Conservation (phyloP, 2,113 vertebrate genomes). For the Cromileptes altivelis region DNA sequence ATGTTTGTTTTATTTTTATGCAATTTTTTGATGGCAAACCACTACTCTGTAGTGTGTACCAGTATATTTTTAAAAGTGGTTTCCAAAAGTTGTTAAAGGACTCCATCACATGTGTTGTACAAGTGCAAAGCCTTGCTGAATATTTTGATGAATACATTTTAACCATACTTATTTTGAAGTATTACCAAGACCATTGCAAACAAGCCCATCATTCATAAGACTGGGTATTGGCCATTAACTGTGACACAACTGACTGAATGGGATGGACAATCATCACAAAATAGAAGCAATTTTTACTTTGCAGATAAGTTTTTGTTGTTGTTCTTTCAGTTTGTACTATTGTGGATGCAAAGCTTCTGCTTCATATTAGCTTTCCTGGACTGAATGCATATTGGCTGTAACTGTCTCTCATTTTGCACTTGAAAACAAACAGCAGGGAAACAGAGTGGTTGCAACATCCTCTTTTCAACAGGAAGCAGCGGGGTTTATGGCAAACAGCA, state of each 20-base stretch:
- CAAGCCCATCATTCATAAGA: too few species aligned
- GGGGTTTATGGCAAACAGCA: constrained; percentile 10
- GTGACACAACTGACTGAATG: too few species aligned
- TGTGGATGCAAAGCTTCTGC: background rate
- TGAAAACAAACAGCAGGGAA: constrained; percentile 31
- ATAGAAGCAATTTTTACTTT: too few species aligned
- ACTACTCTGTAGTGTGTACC: background rate
- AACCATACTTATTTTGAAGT: too few species aligned
- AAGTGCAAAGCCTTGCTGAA: background rate
- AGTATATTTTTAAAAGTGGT: too few species aligned
- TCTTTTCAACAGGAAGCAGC: constrained; percentile 19
- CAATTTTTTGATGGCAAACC: background rate
- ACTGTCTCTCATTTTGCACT: background rate
- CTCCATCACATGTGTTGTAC: background rate
- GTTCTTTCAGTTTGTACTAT: background rate
- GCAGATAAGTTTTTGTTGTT: too few species aligned
- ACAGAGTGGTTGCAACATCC: background rate
- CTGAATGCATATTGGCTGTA: constrained; percentile 1
- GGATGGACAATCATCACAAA: too few species aligned
- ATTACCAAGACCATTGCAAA: too few species aligned
- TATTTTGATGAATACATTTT: too few species aligned
- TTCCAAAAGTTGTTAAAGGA: background rate
- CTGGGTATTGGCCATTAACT: too few species aligned
- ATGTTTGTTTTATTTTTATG: background rate
- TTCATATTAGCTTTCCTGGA: background rate